Evolutionary conservation across 2,797 vertebrate species (phyloP), one percentile per base, ranked within the genome.

Genomic region (Leucoraja ocellata): DNA sequence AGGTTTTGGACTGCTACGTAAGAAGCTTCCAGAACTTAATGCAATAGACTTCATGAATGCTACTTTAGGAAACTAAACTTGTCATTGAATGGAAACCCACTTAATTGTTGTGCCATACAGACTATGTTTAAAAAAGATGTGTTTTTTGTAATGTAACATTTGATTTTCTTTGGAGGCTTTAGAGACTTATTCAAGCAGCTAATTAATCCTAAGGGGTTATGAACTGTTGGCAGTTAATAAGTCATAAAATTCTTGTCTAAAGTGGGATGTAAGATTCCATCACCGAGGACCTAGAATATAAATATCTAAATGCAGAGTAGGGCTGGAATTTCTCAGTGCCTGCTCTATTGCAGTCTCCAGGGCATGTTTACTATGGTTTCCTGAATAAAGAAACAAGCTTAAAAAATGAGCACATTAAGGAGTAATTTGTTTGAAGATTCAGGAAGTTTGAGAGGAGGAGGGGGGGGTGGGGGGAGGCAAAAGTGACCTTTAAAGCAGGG

Each of bases 181-280:
- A 95, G 96, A 96, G 97, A 96, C 97, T 97, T 97, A 96, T 96
- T 96, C 97, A 97, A 97, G 97, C 97, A 97, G 97, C 97, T 98
- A 98, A 98, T 97, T 97, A 97, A 97, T 97, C 98, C 97, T 97
- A 95, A 95, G 97, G 98, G 98, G 97, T 98, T 98, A 97, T 98
- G 97, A 99, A 98, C 98, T 98, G 97, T 98, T 98, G 97, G 98
- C 97, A 98, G 97, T 98, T 99, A 98, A 98, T 99, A 98, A 98
- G 97, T 99, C 98, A 98, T 98, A 98, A 98, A 98, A 98, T 98
- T 97, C 97, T 96, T 97, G 97, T 96, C 97, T 97, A 96, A 98
- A 96, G 97, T 96, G 98, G 97, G 97, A 98, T 97, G 97, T 96
- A 95, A 97, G 98, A 98, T 98, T 98, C 97, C 97, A 98, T 98